Conservation (phyloP, 2,888 invertebrate species). For the Polymixis flavicincta region DNA sequence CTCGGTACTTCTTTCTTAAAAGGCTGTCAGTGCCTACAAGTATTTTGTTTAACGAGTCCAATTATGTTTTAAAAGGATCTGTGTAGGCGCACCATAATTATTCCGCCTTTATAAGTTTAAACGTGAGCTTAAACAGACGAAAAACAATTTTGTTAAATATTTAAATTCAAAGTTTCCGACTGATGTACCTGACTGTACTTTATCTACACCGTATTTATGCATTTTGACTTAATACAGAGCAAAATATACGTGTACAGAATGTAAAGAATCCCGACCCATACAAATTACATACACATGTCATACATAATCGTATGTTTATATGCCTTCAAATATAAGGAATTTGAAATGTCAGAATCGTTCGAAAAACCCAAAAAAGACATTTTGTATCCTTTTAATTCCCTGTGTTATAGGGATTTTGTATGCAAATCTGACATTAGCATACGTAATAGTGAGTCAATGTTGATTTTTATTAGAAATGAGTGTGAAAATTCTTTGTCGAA, state of each 20-base stretch:
- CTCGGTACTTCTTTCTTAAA: background rate
- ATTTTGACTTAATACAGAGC: constrained; percentile 60
- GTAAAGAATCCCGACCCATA: constrained; percentile 23
- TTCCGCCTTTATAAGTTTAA: constrained; percentile 20
- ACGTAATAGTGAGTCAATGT: constrained; percentile 41
- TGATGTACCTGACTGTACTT: constrained; percentile 31
- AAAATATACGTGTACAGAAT: constrained; percentile 57
- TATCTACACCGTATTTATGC: constrained; percentile 58
- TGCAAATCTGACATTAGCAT: constrained; percentile 58
- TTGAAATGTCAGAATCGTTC: constrained; percentile 20
- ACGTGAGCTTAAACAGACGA: constrained; percentile 19
- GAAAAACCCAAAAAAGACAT: constrained; percentile 15
- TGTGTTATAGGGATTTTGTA: constrained; percentile 25
- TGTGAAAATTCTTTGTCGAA: constrained; percentile 6
- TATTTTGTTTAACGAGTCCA: constrained; percentile 11
- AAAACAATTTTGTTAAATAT: constrained; percentile 24
- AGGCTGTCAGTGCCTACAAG: background rate
- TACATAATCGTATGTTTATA: constrained; percentile 30
- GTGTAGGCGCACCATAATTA: constrained; percentile 27
- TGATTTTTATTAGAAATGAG: constrained; percentile 35
- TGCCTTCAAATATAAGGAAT: constrained; percentile 23
- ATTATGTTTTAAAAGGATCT: constrained; percentile 15
- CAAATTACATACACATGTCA: constrained; percentile 20
- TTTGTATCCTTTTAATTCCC: constrained; percentile 49
- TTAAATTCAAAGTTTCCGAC: constrained; percentile 47